A percentile compares a stretch with the other conserved stretches of the same genome.
phyloP scores from a whole-genome alignment of 2,888 invertebrate genomes.

The Stenodema calcarata region DNA sequence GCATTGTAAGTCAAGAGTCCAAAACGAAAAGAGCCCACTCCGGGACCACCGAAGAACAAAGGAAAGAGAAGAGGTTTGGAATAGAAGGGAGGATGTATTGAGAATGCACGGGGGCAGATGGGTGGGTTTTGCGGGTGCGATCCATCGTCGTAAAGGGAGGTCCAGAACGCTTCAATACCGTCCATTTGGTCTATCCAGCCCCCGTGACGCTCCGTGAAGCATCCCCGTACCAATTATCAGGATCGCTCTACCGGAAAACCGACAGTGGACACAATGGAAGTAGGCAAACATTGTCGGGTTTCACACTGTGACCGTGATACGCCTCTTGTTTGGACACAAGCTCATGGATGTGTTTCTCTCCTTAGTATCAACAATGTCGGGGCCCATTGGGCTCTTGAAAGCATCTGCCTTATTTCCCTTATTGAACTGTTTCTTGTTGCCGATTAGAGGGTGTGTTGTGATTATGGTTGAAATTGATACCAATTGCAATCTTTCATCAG shows the following conservation, averaged over 20 bases:
- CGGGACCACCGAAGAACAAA: neutral
- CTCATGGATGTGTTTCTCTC: neutral
- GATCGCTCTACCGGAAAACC: conserved; percentile 19
- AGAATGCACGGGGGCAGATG: neutral
- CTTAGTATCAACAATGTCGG: conserved; percentile 3
- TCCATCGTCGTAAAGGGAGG: neutral
- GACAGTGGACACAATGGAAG: neutral
- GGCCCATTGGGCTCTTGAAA: neutral
- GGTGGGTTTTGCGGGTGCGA: neutral
- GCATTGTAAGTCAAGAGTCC: conserved; percentile 43
- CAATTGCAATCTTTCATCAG: too few species aligned
- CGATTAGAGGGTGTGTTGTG: too few species aligned
- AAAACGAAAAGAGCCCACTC: conserved; percentile 14
- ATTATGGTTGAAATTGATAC: too few species aligned
- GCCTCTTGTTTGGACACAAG: neutral
- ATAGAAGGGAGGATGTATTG: neutral
- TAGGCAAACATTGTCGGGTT: neutral
- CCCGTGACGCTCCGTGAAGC: neutral
- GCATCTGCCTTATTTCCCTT: conserved; percentile 1
- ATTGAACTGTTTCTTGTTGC: neutral
- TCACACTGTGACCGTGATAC: conserved; percentile 6
- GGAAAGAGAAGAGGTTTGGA: neutral
- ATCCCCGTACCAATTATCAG: neutral
- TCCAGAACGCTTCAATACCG: neutral
- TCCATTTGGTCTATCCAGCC: neutral